Evolutionary conservation across 1,140 invertebrate species (phyloP).

Genomic region (Calephelis virginiensis): DNA sequence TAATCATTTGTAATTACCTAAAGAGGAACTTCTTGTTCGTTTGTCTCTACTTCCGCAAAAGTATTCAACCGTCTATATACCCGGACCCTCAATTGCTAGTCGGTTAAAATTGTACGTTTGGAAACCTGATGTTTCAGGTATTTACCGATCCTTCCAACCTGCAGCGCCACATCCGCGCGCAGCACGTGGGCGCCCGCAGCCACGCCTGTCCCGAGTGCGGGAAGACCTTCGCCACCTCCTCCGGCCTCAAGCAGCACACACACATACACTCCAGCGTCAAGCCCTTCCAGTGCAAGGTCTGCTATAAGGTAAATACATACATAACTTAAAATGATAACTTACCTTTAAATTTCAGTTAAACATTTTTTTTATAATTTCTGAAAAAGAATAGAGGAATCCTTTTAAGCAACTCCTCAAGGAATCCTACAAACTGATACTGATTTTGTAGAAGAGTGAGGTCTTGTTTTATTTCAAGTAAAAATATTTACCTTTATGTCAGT

Average conservation of each 20-base stretch:
- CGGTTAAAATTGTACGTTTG: conserved; percentile 41
- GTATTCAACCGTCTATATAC: background rate
- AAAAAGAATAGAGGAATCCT: too few species aligned
- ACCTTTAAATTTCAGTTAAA: too few species aligned
- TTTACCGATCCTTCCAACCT: conserved; percentile 97
- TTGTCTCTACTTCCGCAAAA: too few species aligned
- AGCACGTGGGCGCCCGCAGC: conserved; percentile 94
- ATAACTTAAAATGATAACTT: too few species aligned
- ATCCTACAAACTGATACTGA: too few species aligned
- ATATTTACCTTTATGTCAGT: too few species aligned
- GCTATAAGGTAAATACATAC: conserved; percentile 82
- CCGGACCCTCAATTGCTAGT: background rate
- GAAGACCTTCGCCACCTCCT: conserved; percentile 98
- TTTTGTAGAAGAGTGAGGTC: too few species aligned
- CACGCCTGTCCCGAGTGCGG: conserved; percentile 98
- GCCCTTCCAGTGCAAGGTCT: conserved; percentile 97
- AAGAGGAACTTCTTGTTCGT: too few species aligned
- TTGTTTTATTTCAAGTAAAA: too few species aligned
- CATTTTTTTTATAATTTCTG: too few species aligned
- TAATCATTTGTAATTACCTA: too few species aligned
- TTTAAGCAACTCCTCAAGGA: too few species aligned
- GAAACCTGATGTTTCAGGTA: conserved; percentile 82
- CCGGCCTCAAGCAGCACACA: conserved; percentile 98
- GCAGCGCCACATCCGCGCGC: conserved; percentile 95
- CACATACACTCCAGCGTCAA: conserved; percentile 99